These are phyloP conservation scores for Antrozous pallidus DNA, from an alignment of 2,797 vertebrate species.

Conservation along the genomic window DNA sequence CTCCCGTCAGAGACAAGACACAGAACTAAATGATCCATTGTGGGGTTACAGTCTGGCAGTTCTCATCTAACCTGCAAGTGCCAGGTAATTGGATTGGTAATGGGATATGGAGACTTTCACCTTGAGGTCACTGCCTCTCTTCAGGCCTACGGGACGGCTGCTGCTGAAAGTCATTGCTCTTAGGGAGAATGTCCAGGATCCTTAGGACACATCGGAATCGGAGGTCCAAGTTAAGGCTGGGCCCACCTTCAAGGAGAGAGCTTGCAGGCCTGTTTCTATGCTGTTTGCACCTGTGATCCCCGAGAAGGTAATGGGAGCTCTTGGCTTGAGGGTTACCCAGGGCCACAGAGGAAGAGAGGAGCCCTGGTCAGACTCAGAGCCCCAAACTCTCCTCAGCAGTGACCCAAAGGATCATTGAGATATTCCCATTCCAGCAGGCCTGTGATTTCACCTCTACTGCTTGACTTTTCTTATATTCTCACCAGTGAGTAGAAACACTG, in stretches of 20 bases:
- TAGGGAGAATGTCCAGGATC: neutral
- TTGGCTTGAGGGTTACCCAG: neutral
- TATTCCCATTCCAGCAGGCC: neutral
- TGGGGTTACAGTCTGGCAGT: constrained; percentile 82
- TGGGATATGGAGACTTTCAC: constrained; percentile 85
- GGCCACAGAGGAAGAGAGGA: neutral
- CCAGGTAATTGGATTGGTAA: constrained; percentile 86
- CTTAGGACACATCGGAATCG: neutral
- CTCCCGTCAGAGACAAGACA: constrained; percentile 79
- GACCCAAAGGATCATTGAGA: neutral
- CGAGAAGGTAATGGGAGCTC: neutral
- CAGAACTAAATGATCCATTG: constrained; percentile 80
- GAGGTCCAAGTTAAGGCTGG: neutral
- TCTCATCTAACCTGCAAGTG: constrained; percentile 81
- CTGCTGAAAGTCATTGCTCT: constrained; percentile 73
- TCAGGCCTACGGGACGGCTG: constrained; percentile 63
- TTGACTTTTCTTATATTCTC: neutral
- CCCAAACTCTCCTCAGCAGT: neutral
- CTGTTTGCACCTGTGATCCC: neutral
- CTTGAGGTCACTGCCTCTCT: constrained; percentile 79
- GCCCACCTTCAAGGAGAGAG: neutral
- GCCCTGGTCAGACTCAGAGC: neutral
- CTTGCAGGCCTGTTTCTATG: neutral
- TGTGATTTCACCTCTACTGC: neutral
- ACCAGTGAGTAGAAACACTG: neutral